A percentile compares a stretch with the other conserved stretches of the same genome.
Conservation (phyloP, 2,797 vertebrate species). For the Epinephelus awoara region DNA sequence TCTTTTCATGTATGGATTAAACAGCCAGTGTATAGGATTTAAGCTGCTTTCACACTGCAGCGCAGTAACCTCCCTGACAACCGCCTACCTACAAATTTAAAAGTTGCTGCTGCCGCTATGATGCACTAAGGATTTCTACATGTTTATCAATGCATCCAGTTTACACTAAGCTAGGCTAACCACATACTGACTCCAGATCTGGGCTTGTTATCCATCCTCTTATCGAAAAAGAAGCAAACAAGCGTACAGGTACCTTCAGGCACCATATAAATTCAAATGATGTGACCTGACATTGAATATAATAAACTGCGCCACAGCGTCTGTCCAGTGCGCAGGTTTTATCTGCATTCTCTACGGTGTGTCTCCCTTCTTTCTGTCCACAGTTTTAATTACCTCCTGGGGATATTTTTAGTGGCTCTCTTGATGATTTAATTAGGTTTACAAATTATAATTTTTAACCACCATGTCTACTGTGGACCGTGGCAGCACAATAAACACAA, state of each 20-base stretch:
- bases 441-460: constrained; percentile 65
- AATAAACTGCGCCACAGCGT: background rate
- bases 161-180: constrained; percentile 6
- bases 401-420: constrained; percentile 64
- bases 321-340: constrained; percentile 17
- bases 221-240: background rate
- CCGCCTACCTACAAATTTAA: too few relatives aligned
- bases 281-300: background rate
- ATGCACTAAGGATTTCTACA: too few relatives aligned
- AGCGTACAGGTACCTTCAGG: background rate
- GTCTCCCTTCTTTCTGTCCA: constrained; percentile 19
- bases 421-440: constrained; percentile 69
- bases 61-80: too few relatives aligned
- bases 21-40: too few relatives aligned
- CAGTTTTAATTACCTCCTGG: constrained; percentile 50
- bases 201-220: background rate
- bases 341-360: background rate
- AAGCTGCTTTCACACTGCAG: too few relatives aligned
- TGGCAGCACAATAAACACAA: constrained; percentile 72
- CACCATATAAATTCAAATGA: background rate
- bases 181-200: background rate
- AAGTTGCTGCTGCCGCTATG: too few relatives aligned
- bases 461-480: constrained; percentile 38
- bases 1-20: too few relatives aligned
- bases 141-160: background rate